These are phyloP conservation scores for Neocrepidodera transversa DNA, from an alignment of 2,888 invertebrate species.

Conservation along the genomic window DNA sequence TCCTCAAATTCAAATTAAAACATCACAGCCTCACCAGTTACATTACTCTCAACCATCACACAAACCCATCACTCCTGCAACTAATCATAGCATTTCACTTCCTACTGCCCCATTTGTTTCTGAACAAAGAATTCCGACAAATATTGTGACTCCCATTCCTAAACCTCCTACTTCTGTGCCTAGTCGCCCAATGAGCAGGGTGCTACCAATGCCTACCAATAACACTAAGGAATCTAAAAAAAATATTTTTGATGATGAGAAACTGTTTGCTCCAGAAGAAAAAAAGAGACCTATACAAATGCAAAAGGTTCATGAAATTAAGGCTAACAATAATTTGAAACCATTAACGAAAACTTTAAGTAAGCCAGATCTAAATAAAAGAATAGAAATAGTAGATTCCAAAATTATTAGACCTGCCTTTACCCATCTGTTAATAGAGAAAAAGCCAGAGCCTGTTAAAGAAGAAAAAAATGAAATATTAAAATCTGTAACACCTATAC, in stretches of 20 bases:
- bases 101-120: slow-evolving; percentile 64
- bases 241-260: slow-evolving; percentile 59
- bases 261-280: slow-evolving; percentile 61
- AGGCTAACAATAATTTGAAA: slow-evolving; percentile 32
- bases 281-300: slow-evolving; percentile 62
- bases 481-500: slow-evolving; percentile 11
- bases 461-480: slow-evolving; percentile 19
- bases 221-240: slow-evolving; percentile 63
- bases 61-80: slow-evolving; percentile 50
- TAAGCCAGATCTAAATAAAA: slow-evolving; percentile 37
- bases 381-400: slow-evolving; percentile 43
- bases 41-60: slow-evolving; percentile 46
- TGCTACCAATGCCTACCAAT: slow-evolving; percentile 78
- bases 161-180: slow-evolving; percentile 57
- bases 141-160: slow-evolving; percentile 74
- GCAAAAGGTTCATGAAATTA: slow-evolving; percentile 43
- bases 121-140: slow-evolving; percentile 72
- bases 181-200: slow-evolving; percentile 78
- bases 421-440: slow-evolving; percentile 6
- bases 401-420: slow-evolving; percentile 38
- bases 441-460: slow-evolving; percentile 2
- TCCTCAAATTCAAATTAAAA: slow-evolving; percentile 28
- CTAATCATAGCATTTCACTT: slow-evolving; percentile 65
- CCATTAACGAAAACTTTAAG: slow-evolving; percentile 26
- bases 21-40: slow-evolving; percentile 44